Percentiles rank a stretch among this genome's conserved stretches.
Conservation (phyloP, 2,113 vertebrate genomes). For the Tylochromis polylepis region DNA sequence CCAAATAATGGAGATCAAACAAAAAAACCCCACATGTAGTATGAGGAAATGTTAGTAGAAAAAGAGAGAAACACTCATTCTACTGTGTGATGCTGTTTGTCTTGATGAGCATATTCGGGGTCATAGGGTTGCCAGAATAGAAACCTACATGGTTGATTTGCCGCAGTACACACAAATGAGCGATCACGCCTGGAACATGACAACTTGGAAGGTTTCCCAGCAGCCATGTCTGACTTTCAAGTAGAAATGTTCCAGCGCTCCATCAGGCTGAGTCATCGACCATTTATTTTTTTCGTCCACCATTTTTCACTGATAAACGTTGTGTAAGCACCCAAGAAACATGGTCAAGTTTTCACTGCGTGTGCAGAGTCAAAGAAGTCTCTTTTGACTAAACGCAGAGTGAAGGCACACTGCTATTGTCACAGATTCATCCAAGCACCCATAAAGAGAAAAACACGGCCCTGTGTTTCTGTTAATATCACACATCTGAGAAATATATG, state of each 20-base stretch:
- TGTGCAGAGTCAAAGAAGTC: background rate
- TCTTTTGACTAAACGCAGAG: background rate
- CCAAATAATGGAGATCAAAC: background rate
- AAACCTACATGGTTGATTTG: conserved; percentile 34
- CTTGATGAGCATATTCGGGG: background rate
- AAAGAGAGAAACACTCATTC: background rate
- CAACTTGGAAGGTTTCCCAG: conserved; percentile 18
- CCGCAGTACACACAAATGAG: conserved; percentile 9
- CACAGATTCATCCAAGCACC: background rate
- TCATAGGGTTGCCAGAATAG: conserved; percentile 14
- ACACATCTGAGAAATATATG: conserved; percentile 1
- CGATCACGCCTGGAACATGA: conserved; percentile 23
- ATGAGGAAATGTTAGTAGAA: background rate
- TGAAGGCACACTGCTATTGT: background rate
- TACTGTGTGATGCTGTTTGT: background rate
- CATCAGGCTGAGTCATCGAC: conserved; percentile 22
- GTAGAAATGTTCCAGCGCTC: conserved; percentile 1
- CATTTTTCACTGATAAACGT: background rate
- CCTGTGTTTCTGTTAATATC: background rate
- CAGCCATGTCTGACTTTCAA: conserved; percentile 20
- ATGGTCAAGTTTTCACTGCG: background rate
- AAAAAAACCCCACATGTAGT: background rate
- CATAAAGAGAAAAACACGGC: background rate
- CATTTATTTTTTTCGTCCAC: background rate
- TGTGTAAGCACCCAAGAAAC: background rate